These are phyloP conservation scores for Acanthosoma haemorrhoidale DNA, from an alignment of 2,888 invertebrate species.

Conservation along the genomic window DNA sequence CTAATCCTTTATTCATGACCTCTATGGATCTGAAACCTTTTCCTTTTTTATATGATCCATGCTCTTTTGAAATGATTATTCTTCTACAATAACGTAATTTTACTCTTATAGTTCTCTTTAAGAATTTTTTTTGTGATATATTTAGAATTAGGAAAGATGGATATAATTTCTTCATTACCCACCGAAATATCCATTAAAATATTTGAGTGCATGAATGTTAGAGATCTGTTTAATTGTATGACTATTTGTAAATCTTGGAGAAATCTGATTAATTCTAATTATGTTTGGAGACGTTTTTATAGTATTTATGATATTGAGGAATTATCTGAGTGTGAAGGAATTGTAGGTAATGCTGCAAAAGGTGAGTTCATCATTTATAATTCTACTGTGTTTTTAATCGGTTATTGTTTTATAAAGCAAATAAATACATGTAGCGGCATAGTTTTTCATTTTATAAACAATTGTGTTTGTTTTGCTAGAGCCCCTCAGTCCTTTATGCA, in stretches of 20 bases:
- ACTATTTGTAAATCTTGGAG: not conserved
- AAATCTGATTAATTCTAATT: not conserved
- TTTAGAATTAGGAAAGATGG: not conserved
- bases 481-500: not conserved
- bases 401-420: too few species aligned
- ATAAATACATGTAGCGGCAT: too few species aligned
- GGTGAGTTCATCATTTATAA: not conserved
- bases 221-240: conserved; percentile 7
- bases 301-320: not conserved
- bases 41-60: too few species aligned
- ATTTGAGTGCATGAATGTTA: not conserved
- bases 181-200: not conserved
- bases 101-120: too few species aligned
- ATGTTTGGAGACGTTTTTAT: conserved; percentile 9
- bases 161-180: not conserved
- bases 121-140: not conserved
- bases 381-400: too few species aligned
- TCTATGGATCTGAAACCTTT: too few species aligned
- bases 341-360: not conserved
- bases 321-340: not conserved
- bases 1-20: too few species aligned
- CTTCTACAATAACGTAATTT: too few species aligned
- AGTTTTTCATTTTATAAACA: too few species aligned
- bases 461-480: too few species aligned
- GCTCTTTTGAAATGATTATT: too few species aligned